Base-by-base conservation (phyloP, 2,113 vertebrate genomes). In the Tautogolabrus adspersus region DNA sequence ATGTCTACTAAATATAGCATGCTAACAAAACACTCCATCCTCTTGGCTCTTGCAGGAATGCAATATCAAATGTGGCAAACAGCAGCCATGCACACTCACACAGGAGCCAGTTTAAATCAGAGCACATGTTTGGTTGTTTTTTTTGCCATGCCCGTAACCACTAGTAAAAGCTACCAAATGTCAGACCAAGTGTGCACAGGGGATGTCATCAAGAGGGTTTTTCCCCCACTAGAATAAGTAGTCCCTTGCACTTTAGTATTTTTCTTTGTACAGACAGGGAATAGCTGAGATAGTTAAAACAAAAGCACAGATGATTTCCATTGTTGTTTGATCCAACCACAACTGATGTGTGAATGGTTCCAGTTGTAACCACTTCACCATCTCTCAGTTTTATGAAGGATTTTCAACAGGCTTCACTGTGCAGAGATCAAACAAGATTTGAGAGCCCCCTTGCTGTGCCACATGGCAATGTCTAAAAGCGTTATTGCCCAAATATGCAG, bases 161-260 rank as follows among this genome's bases (percentile, higher is more conserved):
- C 85, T 65, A 66, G 61, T 87, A 85, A 90, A 59, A 83, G 84
- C 82, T 86, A 91, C 83, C 81, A 90, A 91, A 91, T 87, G 82
- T 89, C 80, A 82, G 55, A 67, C 37, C 22, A 46, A 40, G 23
- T 61, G 61, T 38, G 52, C 60, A 79, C 15, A 72, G 38, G 11
- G 55, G 59, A 72, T 40, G 67, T 63, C 52, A 64, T 77, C 37
- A 70, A 70, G 13, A 16, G 26, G 23, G 18, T 6, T 46, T 67
- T 77, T 49, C 61, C 22, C 38, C 6, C 26, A 42, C 22, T 23
- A 66, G 64, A 88, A 67, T 61, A 73, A 58, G 26, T 15, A 10
- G 65, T 30, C 49, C 5, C 8, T 75, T 54, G 15, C 52, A 26
- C 73, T 61, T n/a, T 66, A 21, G 16, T 74, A 22, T 56, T 78